A percentile compares a stretch with the other conserved stretches of the same genome.
Evolutionary conservation across 1,140 invertebrate species (phyloP).

Genomic region (Leptinotarsa lineolata): DNA sequence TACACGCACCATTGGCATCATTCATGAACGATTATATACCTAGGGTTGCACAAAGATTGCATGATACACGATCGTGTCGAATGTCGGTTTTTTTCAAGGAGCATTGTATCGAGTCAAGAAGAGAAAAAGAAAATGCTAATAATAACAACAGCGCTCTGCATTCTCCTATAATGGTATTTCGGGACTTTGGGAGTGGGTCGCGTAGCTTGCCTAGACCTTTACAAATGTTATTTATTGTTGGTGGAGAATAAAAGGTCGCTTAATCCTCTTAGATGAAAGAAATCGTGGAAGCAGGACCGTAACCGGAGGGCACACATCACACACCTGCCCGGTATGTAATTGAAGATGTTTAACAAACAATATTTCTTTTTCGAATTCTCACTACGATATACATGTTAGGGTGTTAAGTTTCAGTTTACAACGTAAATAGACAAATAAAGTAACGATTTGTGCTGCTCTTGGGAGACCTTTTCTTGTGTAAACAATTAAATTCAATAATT

Average conservation of each 20-base stretch:
- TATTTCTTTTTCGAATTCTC: conserved; percentile 6
- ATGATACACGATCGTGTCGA: conserved; percentile 27
- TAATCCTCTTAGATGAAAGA: conserved; percentile 38
- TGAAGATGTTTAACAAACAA: conserved; percentile 25
- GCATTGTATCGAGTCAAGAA: conserved; percentile 28
- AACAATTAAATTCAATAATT: too few species aligned
- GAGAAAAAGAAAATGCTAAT: conserved; percentile 29
- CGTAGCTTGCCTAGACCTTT: conserved; percentile 21
- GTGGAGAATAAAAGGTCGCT: conserved; percentile 31
- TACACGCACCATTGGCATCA: conserved; percentile 15
- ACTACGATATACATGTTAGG: background rate
- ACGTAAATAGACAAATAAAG: background rate
- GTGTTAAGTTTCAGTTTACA: background rate
- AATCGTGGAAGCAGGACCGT: conserved; percentile 20
- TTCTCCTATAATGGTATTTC: conserved; percentile 32
- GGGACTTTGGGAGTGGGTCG: conserved; percentile 31
- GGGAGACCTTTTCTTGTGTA: too few species aligned
- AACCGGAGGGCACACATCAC: background rate
- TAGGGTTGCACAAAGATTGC: conserved; percentile 25
- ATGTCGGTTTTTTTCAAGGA: conserved; percentile 30
- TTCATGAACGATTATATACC: conserved; percentile 26
- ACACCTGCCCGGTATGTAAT: conserved; percentile 22
- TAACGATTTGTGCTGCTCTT: background rate
- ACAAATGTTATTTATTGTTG: conserved; percentile 33
- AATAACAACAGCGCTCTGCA: conserved; percentile 30